Evolutionary conservation across 2,113 vertebrate species (phyloP).

Genomic region (Istiophorus platypterus): DNA sequence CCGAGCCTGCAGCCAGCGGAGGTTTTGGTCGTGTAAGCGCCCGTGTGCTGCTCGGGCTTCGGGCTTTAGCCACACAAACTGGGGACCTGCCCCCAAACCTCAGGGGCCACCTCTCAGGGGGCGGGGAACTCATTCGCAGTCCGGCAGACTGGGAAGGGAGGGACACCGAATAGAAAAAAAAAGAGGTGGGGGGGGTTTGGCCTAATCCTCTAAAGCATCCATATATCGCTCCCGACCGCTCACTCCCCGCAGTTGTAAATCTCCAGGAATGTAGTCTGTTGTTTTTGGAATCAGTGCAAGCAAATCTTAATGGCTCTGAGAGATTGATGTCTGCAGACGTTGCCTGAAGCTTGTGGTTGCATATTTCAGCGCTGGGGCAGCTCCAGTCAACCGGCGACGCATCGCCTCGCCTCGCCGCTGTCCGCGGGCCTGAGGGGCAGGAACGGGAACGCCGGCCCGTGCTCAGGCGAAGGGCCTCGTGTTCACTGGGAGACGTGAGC

Average conservation of each 20-base stretch:
- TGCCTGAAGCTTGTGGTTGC: slow-evolving; percentile 50
- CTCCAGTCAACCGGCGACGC: background rate
- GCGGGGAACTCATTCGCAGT: slow-evolving; percentile 48
- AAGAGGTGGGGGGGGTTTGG: slow-evolving; percentile 44
- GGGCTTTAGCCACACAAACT: slow-evolving; percentile 21
- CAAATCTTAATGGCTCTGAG: slow-evolving; percentile 48
- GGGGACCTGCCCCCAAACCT: slow-evolving; percentile 38
- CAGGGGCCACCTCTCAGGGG: slow-evolving; percentile 38
- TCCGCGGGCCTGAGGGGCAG: background rate
- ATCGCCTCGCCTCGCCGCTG: background rate
- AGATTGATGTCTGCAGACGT: slow-evolving; percentile 70
- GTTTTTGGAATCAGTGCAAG: slow-evolving; percentile 70
- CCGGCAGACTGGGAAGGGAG: slow-evolving; percentile 14
- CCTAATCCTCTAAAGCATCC: slow-evolving; percentile 70
- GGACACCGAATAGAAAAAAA: background rate
- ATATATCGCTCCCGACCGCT: slow-evolving; percentile 57
- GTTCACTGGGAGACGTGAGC: background rate
- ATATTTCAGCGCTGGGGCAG: slow-evolving; percentile 24
- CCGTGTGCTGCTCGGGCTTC: background rate
- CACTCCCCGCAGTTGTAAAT: slow-evolving; percentile 71
- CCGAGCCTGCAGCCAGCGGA: background rate
- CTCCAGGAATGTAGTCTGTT: slow-evolving; percentile 76
- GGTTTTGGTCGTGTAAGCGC: background rate
- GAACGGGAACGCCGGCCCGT: background rate
- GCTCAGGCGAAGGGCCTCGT: background rate